phyloP scores from a whole-genome alignment of 2,888 invertebrate species.

The Pollenia amentaria region DNA sequence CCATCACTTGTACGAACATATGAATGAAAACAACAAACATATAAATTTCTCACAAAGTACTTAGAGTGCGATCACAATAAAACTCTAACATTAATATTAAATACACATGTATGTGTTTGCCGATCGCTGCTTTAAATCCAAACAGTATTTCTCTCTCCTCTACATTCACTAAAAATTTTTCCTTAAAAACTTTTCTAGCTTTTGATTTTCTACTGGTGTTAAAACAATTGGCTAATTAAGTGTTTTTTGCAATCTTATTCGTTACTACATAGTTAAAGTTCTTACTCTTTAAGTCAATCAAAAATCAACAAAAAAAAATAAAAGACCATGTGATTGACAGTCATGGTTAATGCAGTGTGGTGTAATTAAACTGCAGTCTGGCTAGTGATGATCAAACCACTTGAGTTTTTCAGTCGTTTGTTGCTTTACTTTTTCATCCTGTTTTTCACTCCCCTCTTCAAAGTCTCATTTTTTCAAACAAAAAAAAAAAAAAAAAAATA shows the following conservation, averaged over 20 bases:
- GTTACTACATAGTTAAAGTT: background rate
- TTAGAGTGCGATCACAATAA: too few species aligned
- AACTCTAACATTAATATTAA: too few species aligned
- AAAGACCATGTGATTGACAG: slow-evolving; percentile 60
- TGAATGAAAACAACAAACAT: too few species aligned
- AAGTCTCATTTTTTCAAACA: slow-evolving; percentile 8
- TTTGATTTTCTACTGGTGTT: background rate
- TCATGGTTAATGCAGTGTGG: slow-evolving; percentile 65
- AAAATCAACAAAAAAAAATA: background rate
- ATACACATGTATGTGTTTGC: too few species aligned
- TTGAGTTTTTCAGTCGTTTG: slow-evolving; percentile 36
- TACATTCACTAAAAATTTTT: background rate
- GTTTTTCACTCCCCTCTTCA: background rate
- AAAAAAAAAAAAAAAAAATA: background rate
- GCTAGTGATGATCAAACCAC: slow-evolving; percentile 62
- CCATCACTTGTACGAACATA: too few species aligned
- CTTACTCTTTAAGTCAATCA: background rate
- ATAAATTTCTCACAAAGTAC: too few species aligned
- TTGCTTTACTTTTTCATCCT: slow-evolving; percentile 2
- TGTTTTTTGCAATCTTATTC: background rate
- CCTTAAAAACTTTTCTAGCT: background rate
- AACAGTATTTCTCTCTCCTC: too few species aligned
- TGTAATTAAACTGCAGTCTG: slow-evolving; percentile 67
- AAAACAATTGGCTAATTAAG: slow-evolving; percentile 40
- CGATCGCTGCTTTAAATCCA: too few species aligned